These are phyloP conservation scores for Trichechus manatus DNA, from an alignment of 2,113 vertebrate species.

Conservation along the genomic window DNA sequence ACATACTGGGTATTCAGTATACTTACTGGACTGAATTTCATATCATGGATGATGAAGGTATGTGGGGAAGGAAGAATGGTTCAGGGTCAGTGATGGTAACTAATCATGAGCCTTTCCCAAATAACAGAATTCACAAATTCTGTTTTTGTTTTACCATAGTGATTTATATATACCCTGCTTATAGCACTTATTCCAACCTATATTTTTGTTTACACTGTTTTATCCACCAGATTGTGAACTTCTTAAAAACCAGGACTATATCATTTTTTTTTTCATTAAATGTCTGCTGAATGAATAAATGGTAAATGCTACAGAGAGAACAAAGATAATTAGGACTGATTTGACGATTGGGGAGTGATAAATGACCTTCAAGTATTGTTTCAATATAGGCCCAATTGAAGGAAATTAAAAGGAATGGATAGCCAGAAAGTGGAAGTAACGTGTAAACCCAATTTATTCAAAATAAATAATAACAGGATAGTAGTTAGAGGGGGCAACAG, in stretches of 20 bases:
- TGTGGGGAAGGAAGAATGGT: not conserved
- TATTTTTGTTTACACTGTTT: constrained; percentile 30
- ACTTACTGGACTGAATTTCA: not conserved
- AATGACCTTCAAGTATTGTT: constrained; percentile 19
- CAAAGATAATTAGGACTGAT: constrained; percentile 50
- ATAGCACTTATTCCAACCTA: not conserved
- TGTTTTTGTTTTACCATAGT: constrained; percentile 21
- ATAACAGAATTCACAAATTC: not conserved
- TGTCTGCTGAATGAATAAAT: no score
- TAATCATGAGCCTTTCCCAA: constrained; percentile 3
- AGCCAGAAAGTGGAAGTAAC: constrained; percentile 39
- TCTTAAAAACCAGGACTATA: not conserved
- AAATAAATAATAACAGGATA: constrained; percentile 62
- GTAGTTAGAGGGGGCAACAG: constrained; percentile 32
- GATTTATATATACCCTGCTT: not conserved
- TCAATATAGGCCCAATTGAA: not conserved
- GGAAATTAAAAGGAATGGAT: constrained; percentile 48
- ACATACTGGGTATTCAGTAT: not conserved
- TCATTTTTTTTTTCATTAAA: not conserved
- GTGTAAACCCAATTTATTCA: constrained; percentile 35
- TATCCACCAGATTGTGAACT: not conserved
- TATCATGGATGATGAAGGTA: not conserved
- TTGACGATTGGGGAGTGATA: constrained; percentile 43
- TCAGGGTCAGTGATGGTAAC: not conserved
- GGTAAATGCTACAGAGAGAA: not conserved